Evolutionary conservation across 2,888 invertebrate species (phyloP).

Genomic region (Chaetogeoica ovagalla): DNA sequence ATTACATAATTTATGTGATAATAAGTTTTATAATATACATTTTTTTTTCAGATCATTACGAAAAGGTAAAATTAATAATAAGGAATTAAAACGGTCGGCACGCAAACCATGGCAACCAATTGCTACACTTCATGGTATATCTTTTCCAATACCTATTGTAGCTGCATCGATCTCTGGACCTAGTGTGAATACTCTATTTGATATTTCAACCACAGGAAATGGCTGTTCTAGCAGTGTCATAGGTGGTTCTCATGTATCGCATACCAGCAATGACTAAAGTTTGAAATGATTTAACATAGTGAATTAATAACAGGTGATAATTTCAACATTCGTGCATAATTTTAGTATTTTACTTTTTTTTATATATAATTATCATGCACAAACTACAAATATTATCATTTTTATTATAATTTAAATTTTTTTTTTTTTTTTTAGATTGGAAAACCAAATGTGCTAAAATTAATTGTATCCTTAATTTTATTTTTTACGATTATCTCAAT

Average conservation of each 20-base stretch:
- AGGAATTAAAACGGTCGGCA: conserved; percentile 80
- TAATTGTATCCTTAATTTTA: conserved; percentile 19
- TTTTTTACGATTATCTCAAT: conserved; percentile 12
- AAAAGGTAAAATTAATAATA: conserved; percentile 65
- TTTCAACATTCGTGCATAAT: neutral
- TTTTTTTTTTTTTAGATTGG: neutral
- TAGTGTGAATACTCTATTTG: neutral
- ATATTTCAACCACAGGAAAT: conserved; percentile 15
- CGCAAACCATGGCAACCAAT: conserved; percentile 76
- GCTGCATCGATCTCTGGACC: neutral
- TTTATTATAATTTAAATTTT: conserved; percentile 4
- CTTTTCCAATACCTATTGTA: conserved; percentile 3
- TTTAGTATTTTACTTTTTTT: conserved; percentile 18
- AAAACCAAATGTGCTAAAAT: conserved; percentile 11
- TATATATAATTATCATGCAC: neutral
- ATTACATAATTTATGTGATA: neutral
- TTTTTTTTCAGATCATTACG: conserved; percentile 16
- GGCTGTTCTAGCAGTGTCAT: neutral
- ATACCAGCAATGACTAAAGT: conserved; percentile 23
- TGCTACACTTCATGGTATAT: conserved; percentile 24
- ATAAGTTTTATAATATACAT: neutral
- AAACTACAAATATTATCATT: conserved; percentile 14
- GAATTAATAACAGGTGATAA: neutral
- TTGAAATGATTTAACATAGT: neutral
- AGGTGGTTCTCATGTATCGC: too few species aligned